These are phyloP conservation scores for Microtus ochrogaster DNA, from an alignment of 2,113 vertebrate species.

Conservation along the genomic window DNA sequence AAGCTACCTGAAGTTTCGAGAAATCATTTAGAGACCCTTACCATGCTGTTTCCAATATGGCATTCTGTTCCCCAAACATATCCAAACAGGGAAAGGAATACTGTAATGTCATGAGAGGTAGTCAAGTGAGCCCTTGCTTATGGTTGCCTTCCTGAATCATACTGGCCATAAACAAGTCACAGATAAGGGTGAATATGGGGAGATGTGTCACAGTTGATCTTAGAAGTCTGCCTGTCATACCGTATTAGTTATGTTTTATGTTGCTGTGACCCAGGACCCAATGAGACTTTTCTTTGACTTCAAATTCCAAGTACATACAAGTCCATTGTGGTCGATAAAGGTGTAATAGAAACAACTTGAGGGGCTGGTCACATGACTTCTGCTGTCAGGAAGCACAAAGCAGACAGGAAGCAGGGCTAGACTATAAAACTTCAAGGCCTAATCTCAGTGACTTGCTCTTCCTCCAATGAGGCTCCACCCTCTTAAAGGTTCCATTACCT, in stretches of 20 bases:
- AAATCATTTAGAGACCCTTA: neutral
- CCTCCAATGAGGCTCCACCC: neutral
- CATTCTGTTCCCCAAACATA: neutral
- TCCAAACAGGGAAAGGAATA: neutral
- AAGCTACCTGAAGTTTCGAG: neutral
- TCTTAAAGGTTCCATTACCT: neutral
- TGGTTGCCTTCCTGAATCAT: neutral
- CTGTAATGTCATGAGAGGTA: too few relatives aligned
- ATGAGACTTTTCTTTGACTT: neutral
- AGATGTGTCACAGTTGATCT: neutral
- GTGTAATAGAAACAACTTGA: neutral
- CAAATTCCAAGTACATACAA: neutral
- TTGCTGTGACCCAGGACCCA: neutral
- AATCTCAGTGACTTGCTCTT: neutral
- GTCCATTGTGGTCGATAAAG: accelerated
- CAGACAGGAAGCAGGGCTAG: neutral
- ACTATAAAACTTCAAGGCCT: neutral
- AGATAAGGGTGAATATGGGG: neutral
- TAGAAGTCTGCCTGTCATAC: neutral
- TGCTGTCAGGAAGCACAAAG: neutral
- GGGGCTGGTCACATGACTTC: neutral
- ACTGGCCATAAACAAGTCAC: neutral
- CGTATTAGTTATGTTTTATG: neutral
- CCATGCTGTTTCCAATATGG: neutral
- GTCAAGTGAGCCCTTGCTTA: neutral